Base-by-base conservation (phyloP, 2,113 vertebrate genomes). In the Tupaia tana region DNA sequence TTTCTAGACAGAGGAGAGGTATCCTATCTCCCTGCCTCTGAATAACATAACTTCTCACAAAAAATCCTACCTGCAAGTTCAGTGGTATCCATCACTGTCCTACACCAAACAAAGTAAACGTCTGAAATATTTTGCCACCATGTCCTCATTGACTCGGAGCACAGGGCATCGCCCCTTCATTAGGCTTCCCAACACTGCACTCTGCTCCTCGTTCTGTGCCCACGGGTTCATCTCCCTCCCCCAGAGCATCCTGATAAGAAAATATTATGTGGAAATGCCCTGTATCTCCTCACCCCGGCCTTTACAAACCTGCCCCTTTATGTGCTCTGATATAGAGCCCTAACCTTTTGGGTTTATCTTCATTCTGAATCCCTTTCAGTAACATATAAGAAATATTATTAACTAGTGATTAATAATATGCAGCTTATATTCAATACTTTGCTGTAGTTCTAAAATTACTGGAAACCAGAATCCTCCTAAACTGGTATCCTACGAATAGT, bases 221-320 rank as follows among this genome's bases (percentile, higher is more conserved):
- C 29, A 29, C 9, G 74, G 54, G 24, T n/a, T 73, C 69, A 56
- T 58, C 56, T 70, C 54, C 52, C 13, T 66, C 31, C n/a, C 63
- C n/a, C 31, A 0, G 15, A 16, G n/a, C 71, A 89, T 84, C 54
- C 31, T 84, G 15, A 52, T 61, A 73, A 59, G 12, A n/a, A 54
- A 56, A 29, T 8, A 9, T 19, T 67, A n/a, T 58, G 43, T n/a
- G 52, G 54, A 77, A 25, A 52, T 69, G 6, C 13, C 25, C 54
- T 31, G 11, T 70, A 11, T 27, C 2, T 13, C 15, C 54, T 12
- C 25, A 4, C 6, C 9, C 8, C 3, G 0, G 25, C 1, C 5
- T 24, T 8, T 29, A 59, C 15, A 52, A 15, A 67, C 59, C 14
- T 75, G 13, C 14, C 16, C 54, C 54, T 16, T 79, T 7, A 2